Evolutionary conservation across 2,888 invertebrate species (phyloP).

Genomic region (Argynnis bischoffii): DNA sequence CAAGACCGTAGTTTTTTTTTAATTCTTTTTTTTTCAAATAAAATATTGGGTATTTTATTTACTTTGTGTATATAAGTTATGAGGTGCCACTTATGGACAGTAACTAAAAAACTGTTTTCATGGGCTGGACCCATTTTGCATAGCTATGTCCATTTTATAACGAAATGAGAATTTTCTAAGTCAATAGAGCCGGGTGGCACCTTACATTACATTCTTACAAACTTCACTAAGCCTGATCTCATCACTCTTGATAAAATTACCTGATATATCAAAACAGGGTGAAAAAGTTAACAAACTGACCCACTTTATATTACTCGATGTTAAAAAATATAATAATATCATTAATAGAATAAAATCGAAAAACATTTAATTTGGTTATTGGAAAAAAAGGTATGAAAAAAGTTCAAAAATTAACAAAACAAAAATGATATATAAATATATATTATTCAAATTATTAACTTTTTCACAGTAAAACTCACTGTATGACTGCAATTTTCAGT

Average conservation of each 20-base stretch:
- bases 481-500: conserved; percentile 1
- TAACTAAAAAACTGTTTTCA: no score
- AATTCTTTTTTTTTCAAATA: no score
- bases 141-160: not conserved
- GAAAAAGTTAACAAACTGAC: conserved; percentile 4
- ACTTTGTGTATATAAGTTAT: no score
- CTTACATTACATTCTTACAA: conserved; percentile 47
- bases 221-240: conserved; percentile 3
- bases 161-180: conserved; percentile 26
- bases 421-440: not conserved
- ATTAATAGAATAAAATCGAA: no score
- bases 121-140: no score
- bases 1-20: no score
- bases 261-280: not conserved
- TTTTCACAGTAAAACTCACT: conserved; percentile 10
- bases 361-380: no score
- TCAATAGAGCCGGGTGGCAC: conserved; percentile 54
- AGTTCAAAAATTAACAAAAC: not conserved
- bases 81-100: no score
- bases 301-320: no score
- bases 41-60: no score
- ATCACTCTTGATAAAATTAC: not conserved
- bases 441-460: conserved; percentile 6
- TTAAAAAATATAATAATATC: no score
- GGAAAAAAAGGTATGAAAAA: not conserved